Conservation (phyloP, 2,797 vertebrate genomes). For the Danio jaintianensis region DNA sequence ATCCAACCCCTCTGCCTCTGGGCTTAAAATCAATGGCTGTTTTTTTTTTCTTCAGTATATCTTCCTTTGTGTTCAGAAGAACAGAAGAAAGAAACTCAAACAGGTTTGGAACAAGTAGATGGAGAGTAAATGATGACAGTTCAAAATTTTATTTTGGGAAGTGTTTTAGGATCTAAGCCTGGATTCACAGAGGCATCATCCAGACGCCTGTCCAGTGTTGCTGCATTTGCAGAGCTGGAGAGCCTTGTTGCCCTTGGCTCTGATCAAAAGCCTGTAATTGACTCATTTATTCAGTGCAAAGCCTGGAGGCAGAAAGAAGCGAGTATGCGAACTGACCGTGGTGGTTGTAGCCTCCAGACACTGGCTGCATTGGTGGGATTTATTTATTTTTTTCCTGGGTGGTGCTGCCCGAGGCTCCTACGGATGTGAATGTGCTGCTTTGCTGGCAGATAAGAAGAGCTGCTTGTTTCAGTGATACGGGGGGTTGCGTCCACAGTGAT, state of each 20-base stretch:
- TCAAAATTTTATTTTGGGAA: not conserved
- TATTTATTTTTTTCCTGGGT: not conserved
- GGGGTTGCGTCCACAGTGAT: not conserved
- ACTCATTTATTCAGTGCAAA: conserved; percentile 28
- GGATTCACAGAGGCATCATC: conserved; percentile 10
- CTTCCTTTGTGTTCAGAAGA: too few relatives aligned
- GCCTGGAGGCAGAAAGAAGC: conserved; percentile 28
- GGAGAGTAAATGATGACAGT: not conserved
- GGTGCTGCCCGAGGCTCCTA: conserved; percentile 3
- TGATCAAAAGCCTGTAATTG: conserved; percentile 39
- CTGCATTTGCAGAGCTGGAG: not conserved
- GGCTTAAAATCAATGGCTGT: too few relatives aligned
- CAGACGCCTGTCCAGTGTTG: conserved; percentile 4
- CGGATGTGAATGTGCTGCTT: conserved; percentile 1
- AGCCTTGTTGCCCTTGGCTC: conserved; percentile 29
- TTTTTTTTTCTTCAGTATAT: too few relatives aligned
- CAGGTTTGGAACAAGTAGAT: too few relatives aligned
- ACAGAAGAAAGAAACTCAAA: too few relatives aligned
- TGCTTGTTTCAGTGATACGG: conserved; percentile 5
- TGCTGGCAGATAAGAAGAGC: conserved; percentile 23
- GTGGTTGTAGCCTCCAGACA: conserved; percentile 1
- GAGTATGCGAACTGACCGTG: not conserved
- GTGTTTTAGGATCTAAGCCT: conserved; percentile 1
- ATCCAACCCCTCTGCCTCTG: too few relatives aligned
- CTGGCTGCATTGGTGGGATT: not conserved